phyloP scores from a whole-genome alignment of 1,140 invertebrate genomes.

The Lepidurus apus region DNA sequence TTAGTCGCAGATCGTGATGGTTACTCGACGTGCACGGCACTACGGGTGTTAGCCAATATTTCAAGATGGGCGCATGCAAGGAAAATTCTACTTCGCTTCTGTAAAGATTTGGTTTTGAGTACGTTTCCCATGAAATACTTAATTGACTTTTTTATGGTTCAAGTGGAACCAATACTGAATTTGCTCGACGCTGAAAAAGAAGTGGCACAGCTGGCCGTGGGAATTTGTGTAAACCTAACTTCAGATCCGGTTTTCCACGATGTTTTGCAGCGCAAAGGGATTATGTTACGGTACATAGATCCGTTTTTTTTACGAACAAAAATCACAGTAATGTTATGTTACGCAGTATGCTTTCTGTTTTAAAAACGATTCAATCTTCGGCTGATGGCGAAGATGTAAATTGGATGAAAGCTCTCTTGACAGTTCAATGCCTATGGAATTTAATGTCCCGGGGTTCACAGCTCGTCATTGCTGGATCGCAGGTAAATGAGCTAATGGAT shows the following conservation, averaged over 20 bases:
- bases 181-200: not conserved
- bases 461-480: not conserved
- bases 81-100: not conserved
- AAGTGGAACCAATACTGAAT: not conserved
- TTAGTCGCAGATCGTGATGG: not conserved
- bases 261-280: not conserved
- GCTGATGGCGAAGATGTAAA: not conserved
- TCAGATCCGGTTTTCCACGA: not conserved
- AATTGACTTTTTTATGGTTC: not conserved
- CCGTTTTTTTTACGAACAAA: not conserved
- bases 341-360: not conserved
- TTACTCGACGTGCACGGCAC: not conserved
- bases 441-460: not conserved
- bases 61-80: not conserved
- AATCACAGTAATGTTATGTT: too few relatives aligned
- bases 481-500: not conserved
- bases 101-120: not conserved
- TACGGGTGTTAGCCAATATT: not conserved
- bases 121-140: not conserved
- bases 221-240: not conserved
- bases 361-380: not conserved
- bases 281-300: not conserved
- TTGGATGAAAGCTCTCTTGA: not conserved
- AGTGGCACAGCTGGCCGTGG: not conserved
- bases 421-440: not conserved